Base-by-base conservation (phyloP, 37 sponge, comb jelly and placozoan genomes). In the Aphrocallistes beatrix region DNA sequence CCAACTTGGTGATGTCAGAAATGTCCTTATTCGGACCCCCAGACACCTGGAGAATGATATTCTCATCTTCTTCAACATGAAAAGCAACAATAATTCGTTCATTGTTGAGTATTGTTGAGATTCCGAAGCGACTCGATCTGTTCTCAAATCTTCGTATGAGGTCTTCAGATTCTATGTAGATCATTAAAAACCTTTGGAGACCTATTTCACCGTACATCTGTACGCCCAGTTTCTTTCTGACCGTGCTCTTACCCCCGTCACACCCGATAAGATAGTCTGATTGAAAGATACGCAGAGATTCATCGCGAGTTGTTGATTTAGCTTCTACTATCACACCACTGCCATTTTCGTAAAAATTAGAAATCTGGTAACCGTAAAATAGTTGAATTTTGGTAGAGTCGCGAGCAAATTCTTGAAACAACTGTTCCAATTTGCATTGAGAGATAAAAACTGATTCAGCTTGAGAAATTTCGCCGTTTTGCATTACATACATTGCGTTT, bases 121-220 rank as follows among this genome's bases (percentile, higher is more conserved):
- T 13, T 60, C 75, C 75, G 34, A 19, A 60, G 28, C 75, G 75
- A 60, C 3, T 21, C 10, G 75, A 60, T 25, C n/a, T 60, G n/a
- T 3, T 60, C 34, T 60, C 75, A 30, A 19, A 60, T 13, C 17
- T 45, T 37, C 30, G 38, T 28, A 38, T 51, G 13, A 93, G 45
- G 17, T 91, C 88, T 69, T 87, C 88, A 23, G 88, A 89, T 0
- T 51, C 39, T 21, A 91, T 86, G 42, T 81, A 88, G 69, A 93
- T 82, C n/a, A 86, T 87, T 28, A 83, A 37, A 40, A 91, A 90
- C 9, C 88, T 75, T 38, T 87, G 87, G 25, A 93, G 8, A 0
- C 82, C 90, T 38, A 89, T 89, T 30, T 88, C 36, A 17, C 94
- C 94, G 87, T 51, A 86, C 19, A 85, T 86, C 25, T 91, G 94